Evolutionary conservation across 2,888 invertebrate species (phyloP), one percentile per base, ranked within the genome.

Genomic region (Oxyscelio sp.): DNA sequence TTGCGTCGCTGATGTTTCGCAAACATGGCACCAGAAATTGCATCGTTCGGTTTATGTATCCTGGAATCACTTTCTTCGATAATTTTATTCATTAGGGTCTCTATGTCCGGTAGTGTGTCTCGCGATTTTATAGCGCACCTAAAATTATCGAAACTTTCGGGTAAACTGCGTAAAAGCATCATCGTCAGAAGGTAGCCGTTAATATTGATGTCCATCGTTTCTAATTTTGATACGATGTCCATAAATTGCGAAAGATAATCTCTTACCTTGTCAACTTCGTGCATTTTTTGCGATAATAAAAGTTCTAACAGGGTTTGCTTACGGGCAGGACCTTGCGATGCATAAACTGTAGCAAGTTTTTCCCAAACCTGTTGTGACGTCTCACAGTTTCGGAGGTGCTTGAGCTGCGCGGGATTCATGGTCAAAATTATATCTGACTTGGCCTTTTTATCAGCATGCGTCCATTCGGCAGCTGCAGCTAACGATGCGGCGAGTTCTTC

Each of bases 161-260:
- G 52, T 17, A 66, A 34, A 34, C 50, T 66, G n/a, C 50, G 50
- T 4, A 66, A 24, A 0, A 66, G 66, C 52, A 66, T 52, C 0
- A 66, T 52, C 8, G 66, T 31, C 8, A 66, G 66, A 4, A 59
- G n/a, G 17, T 73, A 59, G 21, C 24, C 27, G 31, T 73, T 15
- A 6, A 83, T 73, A 2, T 11, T 27, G 15, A 83, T 40, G 2
- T 74, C 66, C 79, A 83, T 65, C n/a, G 38, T 48, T 5, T 21
- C 48, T 11, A 66, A 54, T 31, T 81, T 83, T 8, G 80, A 77
- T 4, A 85, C 77, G 11, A 77, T 4, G n/a, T n/a, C n/a, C n/a
- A n/a, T n/a, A n/a, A n/a, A n/a, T n/a, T n/a, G n/a, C n/a, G n/a
- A n/a, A n/a, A 74, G 31, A 31, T 63, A 54, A 9, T 63, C 74